Evolutionary conservation across 1,140 invertebrate genomes (phyloP), one percentile per base, ranked within the genome.

Genomic region (Diploscapter pachys): DNA sequence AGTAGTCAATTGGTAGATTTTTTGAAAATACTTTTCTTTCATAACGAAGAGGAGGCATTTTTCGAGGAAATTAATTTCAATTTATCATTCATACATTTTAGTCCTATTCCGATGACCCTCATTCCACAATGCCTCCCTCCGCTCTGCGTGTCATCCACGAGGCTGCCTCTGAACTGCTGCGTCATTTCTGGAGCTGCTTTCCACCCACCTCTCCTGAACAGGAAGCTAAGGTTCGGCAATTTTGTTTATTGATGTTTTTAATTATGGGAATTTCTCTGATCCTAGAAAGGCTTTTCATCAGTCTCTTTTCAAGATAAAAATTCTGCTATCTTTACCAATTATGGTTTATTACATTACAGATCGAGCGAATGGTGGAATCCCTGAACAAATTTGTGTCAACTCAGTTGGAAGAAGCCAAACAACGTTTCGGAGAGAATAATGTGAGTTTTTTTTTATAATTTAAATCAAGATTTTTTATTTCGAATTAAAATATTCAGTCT

Each of bases 101-200:
- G 31, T 31, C 31, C 31, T 31, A 31, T 31, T 31, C 9, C 13
- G 57, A 59, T 11, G 9, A 13, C 57, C 57, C 57, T 13, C 57
- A 9, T 13, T 13, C 57, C 57, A 9, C 57, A 9, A 9, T 13
- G 57, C 57, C 57, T 13, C 57, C 57, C 57, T 13, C 57, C 57
- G 9, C 57, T 13, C 57, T 13, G 57, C 57, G 57, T 9, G 57
- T 9, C 9, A 61, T 77, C 55, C 75, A 77, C 31, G 63, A 75
- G 65, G 57, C 80, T 56, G 72, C 71, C 50, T 4, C 71, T 13
- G 83, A 85, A 65, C 71, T 84, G 51, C 67, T 84, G n/a, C 77
- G 79, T 56, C 82, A 84, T 48, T 84, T 84, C 68, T 84, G 82
- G 82, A 63, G 51, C 6, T 84, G 82, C 57, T 82, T 84, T 68